These are phyloP conservation scores for Amphipyra berbera DNA, from an alignment of 2,888 invertebrate species.

Conservation along the genomic window DNA sequence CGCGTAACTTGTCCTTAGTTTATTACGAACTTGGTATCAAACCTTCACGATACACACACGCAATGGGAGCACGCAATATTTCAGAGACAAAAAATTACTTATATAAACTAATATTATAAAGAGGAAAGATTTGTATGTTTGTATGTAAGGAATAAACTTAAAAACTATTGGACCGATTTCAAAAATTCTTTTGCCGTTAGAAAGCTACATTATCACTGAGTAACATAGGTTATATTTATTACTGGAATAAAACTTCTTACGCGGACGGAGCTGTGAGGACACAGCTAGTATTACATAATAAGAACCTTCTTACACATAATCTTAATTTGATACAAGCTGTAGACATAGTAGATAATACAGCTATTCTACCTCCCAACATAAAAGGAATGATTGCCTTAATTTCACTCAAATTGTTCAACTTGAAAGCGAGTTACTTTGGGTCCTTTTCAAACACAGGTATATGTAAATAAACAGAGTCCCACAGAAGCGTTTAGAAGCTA, in stretches of 20 bases:
- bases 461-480: conserved; percentile 64
- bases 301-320: background rate
- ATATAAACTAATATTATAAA: too few species aligned
- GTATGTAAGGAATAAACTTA: too few species aligned
- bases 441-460: conserved; percentile 62
- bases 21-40: background rate
- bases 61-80: background rate
- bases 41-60: background rate
- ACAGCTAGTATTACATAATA: too few species aligned
- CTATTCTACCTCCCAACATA: conserved; percentile 36
- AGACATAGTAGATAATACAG: conserved; percentile 36
- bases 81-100: too few species aligned
- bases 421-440: conserved; percentile 54
- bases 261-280: too few species aligned
- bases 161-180: too few species aligned
- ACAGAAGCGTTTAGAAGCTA: conserved; percentile 59
- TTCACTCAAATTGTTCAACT: conserved; percentile 63
- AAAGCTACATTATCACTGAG: too few species aligned
- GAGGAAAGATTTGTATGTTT: too few species aligned
- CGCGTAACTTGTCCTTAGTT: too few species aligned
- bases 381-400: conserved; percentile 60
- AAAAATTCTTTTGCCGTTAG: too few species aligned
- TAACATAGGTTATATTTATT: too few species aligned
- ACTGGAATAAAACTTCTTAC: too few species aligned
- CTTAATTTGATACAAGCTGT: conserved; percentile 17